Base-by-base conservation (phyloP, 2,888 invertebrate genomes). In the Dexiosoma caninum region DNA sequence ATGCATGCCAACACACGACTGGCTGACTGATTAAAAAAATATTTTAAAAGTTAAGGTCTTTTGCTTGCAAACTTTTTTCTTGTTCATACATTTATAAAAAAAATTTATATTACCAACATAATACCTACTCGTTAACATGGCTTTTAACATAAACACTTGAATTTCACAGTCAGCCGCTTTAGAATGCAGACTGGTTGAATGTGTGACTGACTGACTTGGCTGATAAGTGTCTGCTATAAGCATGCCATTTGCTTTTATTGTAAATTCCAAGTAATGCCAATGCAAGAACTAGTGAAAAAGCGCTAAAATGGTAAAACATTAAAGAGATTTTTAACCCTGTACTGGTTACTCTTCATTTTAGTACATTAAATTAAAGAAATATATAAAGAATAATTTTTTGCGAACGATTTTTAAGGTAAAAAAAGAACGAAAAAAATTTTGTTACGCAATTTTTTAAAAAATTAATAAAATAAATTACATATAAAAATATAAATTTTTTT, bases 41-140 rank as follows among this genome's bases (percentile, higher is more conserved):
- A 74, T 81, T 81, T 81, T 74, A 77, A 77, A 77, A 81, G 81
- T 81, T 81, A 77, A 77, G 81, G 77, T 81, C 81, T 77, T 81
- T 77, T 67, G 53, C 55, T 77, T 40, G 64, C 57, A 71, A 78
- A 57, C 21, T 23, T 57, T 37, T 57, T 23, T 21, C n/a, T n/a
- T n/a, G n/a, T n/a, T 19, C 12, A 53, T 53, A 16, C 8, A 53
- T 19, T 27, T 32, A 21, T 21, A 14, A 59, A 46, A 23, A 51
- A 12, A 49, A 30, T 37, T 42, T 14, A 40, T 10, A 60, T 37
- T 9, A 51, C 19, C 35, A 60, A 51, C 10, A 62, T 23, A 49
- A 70, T 19, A 12, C n/a, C n/a, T n/a, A n/a, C 23, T 67, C 49
- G 66, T 46, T 74, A 59, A 42, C 35, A 59, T 60, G 75, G 70